phyloP scores from a whole-genome alignment of 2,888 invertebrate genomes.

The Coecobrya sp. region DNA sequence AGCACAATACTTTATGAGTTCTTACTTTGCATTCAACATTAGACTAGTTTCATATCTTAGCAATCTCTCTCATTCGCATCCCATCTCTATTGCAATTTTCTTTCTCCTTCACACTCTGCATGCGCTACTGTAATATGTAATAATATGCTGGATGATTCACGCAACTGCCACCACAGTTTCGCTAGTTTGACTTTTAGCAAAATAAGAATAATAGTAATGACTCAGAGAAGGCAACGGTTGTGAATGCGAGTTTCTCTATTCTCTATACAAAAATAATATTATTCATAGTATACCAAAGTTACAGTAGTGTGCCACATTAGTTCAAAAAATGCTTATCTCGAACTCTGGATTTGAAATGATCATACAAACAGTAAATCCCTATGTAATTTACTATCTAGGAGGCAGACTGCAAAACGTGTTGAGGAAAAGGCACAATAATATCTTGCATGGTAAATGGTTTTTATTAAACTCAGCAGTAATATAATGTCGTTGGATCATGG shows the following conservation, averaged over 20 bases:
- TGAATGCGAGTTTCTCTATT: neutral
- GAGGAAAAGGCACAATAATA: neutral
- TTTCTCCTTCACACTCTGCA: neutral
- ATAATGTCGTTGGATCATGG: too few species aligned
- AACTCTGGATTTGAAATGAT: too few species aligned
- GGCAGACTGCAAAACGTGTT: too few species aligned
- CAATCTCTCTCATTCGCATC: conserved; percentile 12
- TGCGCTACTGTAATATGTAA: neutral
- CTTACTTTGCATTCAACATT: neutral
- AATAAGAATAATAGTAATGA: conserved; percentile 5
- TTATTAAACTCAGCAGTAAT: neutral
- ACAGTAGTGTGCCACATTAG: neutral
- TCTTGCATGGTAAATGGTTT: neutral
- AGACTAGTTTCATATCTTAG: neutral
- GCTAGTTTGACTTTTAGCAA: neutral
- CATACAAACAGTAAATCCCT: too few species aligned
- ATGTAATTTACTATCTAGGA: too few species aligned
- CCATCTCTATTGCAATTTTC: conserved; percentile 38
- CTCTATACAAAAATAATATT: neutral
- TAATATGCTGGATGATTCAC: conserved; percentile 8
- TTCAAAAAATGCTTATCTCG: too few species aligned
- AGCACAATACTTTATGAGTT: conserved; percentile 39
- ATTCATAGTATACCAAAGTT: neutral
- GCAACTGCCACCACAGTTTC: neutral
- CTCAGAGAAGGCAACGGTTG: neutral